Conservation (phyloP, 2,888 invertebrate genomes). For the Drosophila prolongata region DNA sequence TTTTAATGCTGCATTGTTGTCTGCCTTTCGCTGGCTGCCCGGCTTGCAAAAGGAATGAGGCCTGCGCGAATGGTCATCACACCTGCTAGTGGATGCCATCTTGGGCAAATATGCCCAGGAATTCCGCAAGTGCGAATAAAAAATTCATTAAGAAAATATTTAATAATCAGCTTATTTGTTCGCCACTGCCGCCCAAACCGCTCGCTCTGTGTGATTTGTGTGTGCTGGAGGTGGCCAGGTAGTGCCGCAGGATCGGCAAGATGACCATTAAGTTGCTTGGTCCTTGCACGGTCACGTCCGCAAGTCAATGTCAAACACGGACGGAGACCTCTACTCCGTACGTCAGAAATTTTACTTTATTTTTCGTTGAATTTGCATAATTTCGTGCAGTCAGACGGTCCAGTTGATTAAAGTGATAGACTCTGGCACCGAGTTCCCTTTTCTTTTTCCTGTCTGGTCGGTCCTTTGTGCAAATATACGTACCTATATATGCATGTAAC, state of each 20-base stretch:
- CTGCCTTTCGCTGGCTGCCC: conserved; percentile 5
- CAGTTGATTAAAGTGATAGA: conserved; percentile 79
- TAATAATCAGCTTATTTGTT: conserved; percentile 71
- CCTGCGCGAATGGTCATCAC: conserved; percentile 32
- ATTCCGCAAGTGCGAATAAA: conserved; percentile 37
- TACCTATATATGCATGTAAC: conserved; percentile 2
- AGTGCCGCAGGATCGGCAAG: conserved; percentile 23
- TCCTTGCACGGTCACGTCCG: conserved; percentile 72
- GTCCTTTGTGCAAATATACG: conserved; percentile 66
- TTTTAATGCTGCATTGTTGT: conserved; percentile 56
- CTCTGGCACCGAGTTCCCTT: conserved; percentile 44
- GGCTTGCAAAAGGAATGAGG: background rate
- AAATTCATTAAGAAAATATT: conserved; percentile 75
- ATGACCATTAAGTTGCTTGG: conserved; percentile 60
- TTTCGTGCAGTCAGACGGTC: conserved; percentile 48
- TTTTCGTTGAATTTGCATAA: conserved; percentile 76
- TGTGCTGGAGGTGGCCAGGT: conserved; percentile 19
- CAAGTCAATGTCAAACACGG: conserved; percentile 68
- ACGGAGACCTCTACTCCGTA: conserved; percentile 56
- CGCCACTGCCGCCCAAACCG: background rate
- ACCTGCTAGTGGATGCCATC: conserved; percentile 22
- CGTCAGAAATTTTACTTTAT: conserved; percentile 69
- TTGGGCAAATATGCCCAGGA: conserved; percentile 13
- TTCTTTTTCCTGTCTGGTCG: conserved; percentile 53
- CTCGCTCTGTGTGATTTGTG: conserved; percentile 19